These are phyloP conservation scores for Neodiprion lecontei DNA, from an alignment of 1,140 invertebrate genomes.

Conservation along the genomic window DNA sequence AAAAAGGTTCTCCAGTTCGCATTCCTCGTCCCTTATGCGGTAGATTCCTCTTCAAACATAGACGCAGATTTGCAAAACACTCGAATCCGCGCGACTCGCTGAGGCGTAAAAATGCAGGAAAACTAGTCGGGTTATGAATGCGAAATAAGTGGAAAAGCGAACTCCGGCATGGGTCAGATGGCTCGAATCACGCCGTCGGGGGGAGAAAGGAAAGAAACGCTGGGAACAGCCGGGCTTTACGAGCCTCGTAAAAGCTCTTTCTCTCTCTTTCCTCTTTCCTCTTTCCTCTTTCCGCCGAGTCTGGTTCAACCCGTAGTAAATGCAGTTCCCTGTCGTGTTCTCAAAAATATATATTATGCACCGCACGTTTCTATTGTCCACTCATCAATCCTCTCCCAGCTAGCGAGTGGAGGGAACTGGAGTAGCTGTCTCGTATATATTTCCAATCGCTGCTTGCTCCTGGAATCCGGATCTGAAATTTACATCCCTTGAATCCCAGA, in stretches of 20 bases:
- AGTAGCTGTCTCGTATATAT: no score
- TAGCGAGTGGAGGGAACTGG: no score
- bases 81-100: neutral
- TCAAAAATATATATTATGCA: conserved; percentile 1
- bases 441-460: no score
- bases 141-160: conserved; percentile 23
- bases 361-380: conserved; percentile 2
- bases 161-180: conserved; percentile 3
- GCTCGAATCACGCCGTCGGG: neutral
- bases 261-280: neutral
- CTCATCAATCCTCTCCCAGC: neutral
- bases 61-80: no score
- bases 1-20: no score
- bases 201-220: neutral
- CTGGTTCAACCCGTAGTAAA: neutral
- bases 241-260: conserved; percentile 26
- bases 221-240: conserved; percentile 15
- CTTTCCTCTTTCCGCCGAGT: neutral
- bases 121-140: conserved; percentile 14
- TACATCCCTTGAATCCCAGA: no score
- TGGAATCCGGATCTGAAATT: no score
- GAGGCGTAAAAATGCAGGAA: conserved; percentile 8
- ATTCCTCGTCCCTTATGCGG: no score
- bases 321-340: neutral
- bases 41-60: no score